Base-by-base conservation (phyloP, 2,888 invertebrate species). In the Drosophila anomalata region DNA sequence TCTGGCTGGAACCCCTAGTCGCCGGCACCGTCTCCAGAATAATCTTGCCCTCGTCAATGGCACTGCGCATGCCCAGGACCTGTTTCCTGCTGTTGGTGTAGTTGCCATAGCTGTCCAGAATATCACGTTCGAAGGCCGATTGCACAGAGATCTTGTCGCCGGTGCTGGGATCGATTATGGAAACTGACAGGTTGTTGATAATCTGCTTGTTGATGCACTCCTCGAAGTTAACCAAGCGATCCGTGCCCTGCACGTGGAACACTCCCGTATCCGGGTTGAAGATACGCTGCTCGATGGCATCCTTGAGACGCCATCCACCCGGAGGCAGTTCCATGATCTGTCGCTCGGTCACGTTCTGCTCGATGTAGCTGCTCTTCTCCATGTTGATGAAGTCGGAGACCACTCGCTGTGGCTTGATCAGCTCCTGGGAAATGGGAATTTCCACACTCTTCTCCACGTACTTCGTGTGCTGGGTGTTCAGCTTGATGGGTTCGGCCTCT, bases 141-240 rank as follows among this genome's bases (percentile, higher is more conserved):
- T 93, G 89, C 12, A 97, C 90, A 3, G 95, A 93, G 17, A 96
- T 91, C 89, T 94, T 94, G 88, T 95, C 94, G 55, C 94, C 94
- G 62, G 94, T 94, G 76, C 93, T 94, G 1, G 96, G 95, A 90
- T 98, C 97, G 29, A 97, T 91, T 0, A 98, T 97, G 56, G 94
- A 92, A 12, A 96, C 97, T 0, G 97, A 98, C 73, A 95, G 93
- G 14, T 96, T 94, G 91, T 98, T 96, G 48, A 99, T 96, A 24
- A 99, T 95, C 89, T 96, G 95, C 68, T 97, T 93, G 83, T 95
- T 95, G 46, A 99, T 93, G 78, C 98, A 97, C 91, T 98, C 98
- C 90, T 96, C 95, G 78, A 98, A 95, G 67, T 96, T 95, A 47
- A 97, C 94, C 58, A 96, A 92, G 77, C 97, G 93, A 90, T 97